phyloP scores from a whole-genome alignment of 2,888 invertebrate genomes.

The Camptogramma bilineatum region DNA sequence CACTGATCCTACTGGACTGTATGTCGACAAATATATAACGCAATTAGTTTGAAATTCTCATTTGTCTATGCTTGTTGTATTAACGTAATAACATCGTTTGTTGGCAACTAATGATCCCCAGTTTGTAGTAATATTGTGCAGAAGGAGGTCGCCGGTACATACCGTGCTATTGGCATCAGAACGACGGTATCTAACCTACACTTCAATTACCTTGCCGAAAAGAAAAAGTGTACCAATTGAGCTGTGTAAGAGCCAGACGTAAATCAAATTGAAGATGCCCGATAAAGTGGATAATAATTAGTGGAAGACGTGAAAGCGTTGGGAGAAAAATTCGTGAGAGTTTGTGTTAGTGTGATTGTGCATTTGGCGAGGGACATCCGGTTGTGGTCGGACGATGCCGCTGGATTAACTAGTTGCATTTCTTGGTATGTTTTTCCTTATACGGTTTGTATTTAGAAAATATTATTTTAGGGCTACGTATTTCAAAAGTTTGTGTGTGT shows the following conservation, averaged over 20 bases:
- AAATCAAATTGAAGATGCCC: slow-evolving; percentile 85
- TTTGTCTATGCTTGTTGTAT: slow-evolving; percentile 56
- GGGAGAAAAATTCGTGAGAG: slow-evolving; percentile 86
- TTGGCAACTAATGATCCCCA: slow-evolving; percentile 49
- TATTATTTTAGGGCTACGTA: not conserved
- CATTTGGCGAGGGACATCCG: slow-evolving; percentile 81
- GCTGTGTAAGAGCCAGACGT: slow-evolving; percentile 80
- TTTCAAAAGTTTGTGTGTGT: no score
- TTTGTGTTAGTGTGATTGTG: slow-evolving; percentile 83
- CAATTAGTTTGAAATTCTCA: slow-evolving; percentile 59
- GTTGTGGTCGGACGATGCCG: slow-evolving; percentile 55
- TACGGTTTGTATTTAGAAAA: slow-evolving; percentile 1
- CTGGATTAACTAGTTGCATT: slow-evolving; percentile 25
- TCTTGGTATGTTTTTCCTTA: slow-evolving; percentile 26
- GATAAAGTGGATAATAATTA: slow-evolving; percentile 86
- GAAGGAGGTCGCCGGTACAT: slow-evolving; percentile 54
- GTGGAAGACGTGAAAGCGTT: slow-evolving; percentile 84
- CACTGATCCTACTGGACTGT: not conserved
- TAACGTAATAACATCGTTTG: slow-evolving; percentile 49
- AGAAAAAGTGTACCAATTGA: slow-evolving; percentile 84
- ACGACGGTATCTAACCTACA: slow-evolving; percentile 56
- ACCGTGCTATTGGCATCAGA: slow-evolving; percentile 47
- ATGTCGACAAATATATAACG: slow-evolving; percentile 32
- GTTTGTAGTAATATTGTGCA: slow-evolving; percentile 41
- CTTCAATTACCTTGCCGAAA: slow-evolving; percentile 75